Percentiles rank a stretch among this genome's conserved stretches.
These are phyloP conservation scores for Intellagama lesueurii DNA, from an alignment of 2,797 vertebrate species.

Conservation along the genomic window DNA sequence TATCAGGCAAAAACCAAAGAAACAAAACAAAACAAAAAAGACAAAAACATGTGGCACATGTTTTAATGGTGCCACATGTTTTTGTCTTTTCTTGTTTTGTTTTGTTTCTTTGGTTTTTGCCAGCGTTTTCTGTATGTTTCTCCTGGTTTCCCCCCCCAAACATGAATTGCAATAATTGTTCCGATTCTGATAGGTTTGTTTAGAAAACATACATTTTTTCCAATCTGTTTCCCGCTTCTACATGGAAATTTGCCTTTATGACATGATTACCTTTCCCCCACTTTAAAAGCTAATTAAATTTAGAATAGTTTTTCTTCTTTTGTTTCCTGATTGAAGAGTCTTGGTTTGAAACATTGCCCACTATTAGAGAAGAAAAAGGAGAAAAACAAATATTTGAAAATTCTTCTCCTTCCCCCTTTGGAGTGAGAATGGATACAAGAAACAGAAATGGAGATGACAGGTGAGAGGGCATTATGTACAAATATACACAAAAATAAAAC, in stretches of 20 bases:
- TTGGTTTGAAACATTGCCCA: constrained; percentile 52
- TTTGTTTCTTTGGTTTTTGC: neutral
- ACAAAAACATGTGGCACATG: no score
- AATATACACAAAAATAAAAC: neutral
- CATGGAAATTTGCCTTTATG: neutral
- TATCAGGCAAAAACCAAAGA: no score
- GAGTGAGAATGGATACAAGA: constrained; percentile 38
- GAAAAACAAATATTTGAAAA: constrained; percentile 38
- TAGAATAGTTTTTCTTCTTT: constrained; percentile 20
- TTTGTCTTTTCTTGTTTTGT: no score
- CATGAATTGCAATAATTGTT: neutral
- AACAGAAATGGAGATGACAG: constrained; percentile 68
- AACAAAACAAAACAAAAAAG: no score
- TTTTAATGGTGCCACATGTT: no score
- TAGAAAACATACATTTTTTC: neutral
- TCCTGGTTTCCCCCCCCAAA: neutral
- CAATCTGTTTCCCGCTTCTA: neutral
- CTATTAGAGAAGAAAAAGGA: constrained; percentile 62
- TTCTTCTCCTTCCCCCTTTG: constrained; percentile 48
- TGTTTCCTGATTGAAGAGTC: constrained; percentile 20
- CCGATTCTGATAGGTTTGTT: neutral
- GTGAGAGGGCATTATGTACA: constrained; percentile 55
- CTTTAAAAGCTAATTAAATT: neutral
- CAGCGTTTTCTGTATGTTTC: neutral
- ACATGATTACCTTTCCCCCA: neutral